phyloP scores from a whole-genome alignment of 2,888 invertebrate species.

The Sinodicranocentrus sp. region DNA sequence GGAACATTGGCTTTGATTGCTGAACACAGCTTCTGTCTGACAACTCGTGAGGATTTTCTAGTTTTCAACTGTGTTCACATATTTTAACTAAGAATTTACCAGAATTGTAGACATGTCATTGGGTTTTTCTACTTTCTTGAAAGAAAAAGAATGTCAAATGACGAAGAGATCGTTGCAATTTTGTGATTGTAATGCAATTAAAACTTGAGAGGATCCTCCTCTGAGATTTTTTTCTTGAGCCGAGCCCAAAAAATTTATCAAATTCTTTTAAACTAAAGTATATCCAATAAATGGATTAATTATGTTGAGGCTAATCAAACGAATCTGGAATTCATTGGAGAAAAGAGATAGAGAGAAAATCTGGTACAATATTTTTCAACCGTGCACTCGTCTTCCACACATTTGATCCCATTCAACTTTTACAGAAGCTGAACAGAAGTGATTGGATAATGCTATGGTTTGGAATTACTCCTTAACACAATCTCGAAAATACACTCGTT shows the following conservation, averaged over 20 bases:
- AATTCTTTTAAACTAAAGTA: slow-evolving; percentile 26
- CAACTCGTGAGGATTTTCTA: slow-evolving; percentile 22
- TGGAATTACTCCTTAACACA: not conserved
- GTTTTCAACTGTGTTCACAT: slow-evolving; percentile 34
- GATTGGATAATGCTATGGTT: slow-evolving; percentile 35
- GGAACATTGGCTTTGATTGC: slow-evolving; percentile 19
- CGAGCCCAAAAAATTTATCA: slow-evolving; percentile 8
- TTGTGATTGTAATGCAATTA: not conserved
- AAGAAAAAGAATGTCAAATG: slow-evolving; percentile 22
- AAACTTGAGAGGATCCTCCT: not conserved
- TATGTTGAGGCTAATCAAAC: slow-evolving; percentile 34
- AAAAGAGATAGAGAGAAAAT: slow-evolving; percentile 18
- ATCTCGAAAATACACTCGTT: not conserved
- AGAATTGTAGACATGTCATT: not conserved
- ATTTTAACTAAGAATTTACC: slow-evolving; percentile 53
- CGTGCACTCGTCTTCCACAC: too few species aligned
- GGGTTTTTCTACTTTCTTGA: not conserved
- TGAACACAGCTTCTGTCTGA: slow-evolving; percentile 63
- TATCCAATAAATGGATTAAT: slow-evolving; percentile 67
- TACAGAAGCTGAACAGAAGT: slow-evolving; percentile 44
- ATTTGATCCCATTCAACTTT: too few species aligned
- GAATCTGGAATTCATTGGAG: not conserved
- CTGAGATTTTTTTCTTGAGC: not conserved
- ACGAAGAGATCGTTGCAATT: not conserved
- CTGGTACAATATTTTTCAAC: too few species aligned